These are phyloP conservation scores for Siderastrea siderea DNA, from an alignment of 92 coral and sea anemone species.

Conservation along the genomic window DNA sequence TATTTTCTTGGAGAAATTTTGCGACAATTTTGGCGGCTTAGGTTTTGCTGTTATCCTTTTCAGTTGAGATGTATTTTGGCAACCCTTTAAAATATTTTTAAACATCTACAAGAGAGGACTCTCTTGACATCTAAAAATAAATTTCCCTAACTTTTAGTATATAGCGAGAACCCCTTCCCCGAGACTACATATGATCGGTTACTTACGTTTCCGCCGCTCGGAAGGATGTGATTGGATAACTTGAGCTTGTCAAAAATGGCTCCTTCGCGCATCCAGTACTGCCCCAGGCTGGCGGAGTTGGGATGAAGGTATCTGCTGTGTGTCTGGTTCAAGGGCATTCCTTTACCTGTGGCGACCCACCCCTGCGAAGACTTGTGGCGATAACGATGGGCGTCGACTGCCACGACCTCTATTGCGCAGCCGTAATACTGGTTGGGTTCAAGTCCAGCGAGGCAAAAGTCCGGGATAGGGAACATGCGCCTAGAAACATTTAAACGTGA, in stretches of 20 bases:
- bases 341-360: conserved; percentile 80
- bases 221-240: conserved; percentile 79
- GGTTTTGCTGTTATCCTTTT: too few relatives aligned
- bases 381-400: conserved; percentile 83
- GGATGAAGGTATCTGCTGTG: conserved; percentile 78
- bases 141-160: too few relatives aligned
- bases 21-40: too few relatives aligned
- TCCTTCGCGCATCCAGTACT: conserved; percentile 82
- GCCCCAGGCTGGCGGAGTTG: conserved; percentile 87
- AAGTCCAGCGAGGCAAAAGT: conserved; percentile 81
- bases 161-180: too few relatives aligned
- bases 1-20: too few relatives aligned
- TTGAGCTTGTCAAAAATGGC: conserved; percentile 88
- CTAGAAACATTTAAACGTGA: conserved; percentile 41
- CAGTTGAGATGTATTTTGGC: too few relatives aligned
- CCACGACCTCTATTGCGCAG: conserved; percentile 80
- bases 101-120: too few relatives aligned
- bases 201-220: conserved; percentile 77
- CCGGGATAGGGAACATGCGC: conserved; percentile 94
- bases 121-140: too few relatives aligned
- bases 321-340: conserved; percentile 48
- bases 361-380: conserved; percentile 67
- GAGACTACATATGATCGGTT: background rate
- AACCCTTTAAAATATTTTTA: too few relatives aligned
- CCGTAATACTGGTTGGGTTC: conserved; percentile 85